Percentiles rank a stretch among this genome's conserved stretches.
Evolutionary conservation across 2,888 invertebrate genomes (phyloP).

Genomic region (Pollenia labialis): DNA sequence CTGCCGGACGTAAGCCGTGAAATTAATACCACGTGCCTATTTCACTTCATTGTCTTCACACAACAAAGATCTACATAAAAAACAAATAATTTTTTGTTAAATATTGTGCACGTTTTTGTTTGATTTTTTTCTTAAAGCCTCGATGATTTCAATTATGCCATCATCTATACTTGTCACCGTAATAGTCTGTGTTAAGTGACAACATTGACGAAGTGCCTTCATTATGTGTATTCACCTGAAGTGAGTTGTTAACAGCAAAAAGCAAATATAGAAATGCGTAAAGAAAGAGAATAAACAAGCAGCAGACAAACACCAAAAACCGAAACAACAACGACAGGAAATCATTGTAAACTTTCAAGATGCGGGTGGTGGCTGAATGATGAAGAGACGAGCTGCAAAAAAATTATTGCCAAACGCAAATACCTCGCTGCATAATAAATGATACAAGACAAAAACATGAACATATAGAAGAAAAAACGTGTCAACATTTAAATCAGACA

Average conservation of each 20-base stretch:
- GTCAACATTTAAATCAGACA: constrained; percentile 43
- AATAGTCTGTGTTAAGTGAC: constrained; percentile 44
- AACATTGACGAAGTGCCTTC: constrained; percentile 66
- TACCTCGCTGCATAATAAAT: constrained; percentile 31
- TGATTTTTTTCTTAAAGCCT: constrained; percentile 11
- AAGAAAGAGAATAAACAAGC: neutral
- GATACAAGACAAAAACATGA: neutral
- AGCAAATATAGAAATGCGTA: constrained; percentile 1
- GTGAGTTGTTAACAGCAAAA: constrained; percentile 49
- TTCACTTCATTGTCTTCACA: neutral
- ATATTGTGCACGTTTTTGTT: neutral
- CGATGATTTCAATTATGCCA: constrained; percentile 52
- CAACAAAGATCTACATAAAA: neutral
- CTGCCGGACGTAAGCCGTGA: neutral
- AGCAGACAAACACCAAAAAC: constrained; percentile 36
- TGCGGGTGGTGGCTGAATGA: constrained; percentile 39
- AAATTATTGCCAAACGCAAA: constrained; percentile 31
- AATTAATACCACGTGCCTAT: constrained; percentile 4
- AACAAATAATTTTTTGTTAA: constrained; percentile 13
- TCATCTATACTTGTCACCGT: constrained; percentile 17
- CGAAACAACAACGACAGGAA: constrained; percentile 33
- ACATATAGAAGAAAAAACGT: constrained; percentile 4
- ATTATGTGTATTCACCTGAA: constrained; percentile 58
- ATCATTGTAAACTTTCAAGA: constrained; percentile 35
- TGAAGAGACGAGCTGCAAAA: constrained; percentile 40